phyloP scores from a whole-genome alignment of 2,888 invertebrate genomes.

The Archaeoteleia sp. region DNA sequence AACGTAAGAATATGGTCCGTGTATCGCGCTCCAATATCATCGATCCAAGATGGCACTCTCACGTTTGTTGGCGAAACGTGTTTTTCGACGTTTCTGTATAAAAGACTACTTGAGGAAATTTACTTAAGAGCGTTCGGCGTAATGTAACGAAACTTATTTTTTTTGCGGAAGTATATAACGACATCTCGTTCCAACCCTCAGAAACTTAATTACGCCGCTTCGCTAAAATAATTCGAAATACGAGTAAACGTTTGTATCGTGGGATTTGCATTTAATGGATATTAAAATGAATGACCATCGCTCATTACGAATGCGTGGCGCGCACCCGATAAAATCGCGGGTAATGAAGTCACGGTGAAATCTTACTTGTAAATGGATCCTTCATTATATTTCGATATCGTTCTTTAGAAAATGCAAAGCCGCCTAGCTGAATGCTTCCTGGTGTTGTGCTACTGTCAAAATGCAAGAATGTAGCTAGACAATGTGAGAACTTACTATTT shows the following conservation, averaged over 20 bases:
- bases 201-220: conserved; percentile 69
- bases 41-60: background rate
- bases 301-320: conserved; percentile 72
- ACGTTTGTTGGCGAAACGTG: conserved; percentile 9
- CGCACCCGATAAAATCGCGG: conserved; percentile 69
- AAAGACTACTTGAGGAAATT: conserved; percentile 29
- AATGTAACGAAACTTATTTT: conserved; percentile 43
- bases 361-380: conserved; percentile 74
- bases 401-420: conserved; percentile 60
- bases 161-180: conserved; percentile 48
- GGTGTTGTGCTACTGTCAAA: conserved; percentile 24
- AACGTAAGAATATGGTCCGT: no score
- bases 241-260: conserved; percentile 70
- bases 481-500: no score
- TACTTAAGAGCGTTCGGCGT: conserved; percentile 31
- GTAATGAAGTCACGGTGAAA: conserved; percentile 71
- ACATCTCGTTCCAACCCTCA: conserved; percentile 52
- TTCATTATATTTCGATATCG: conserved; percentile 71
- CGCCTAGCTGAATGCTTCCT: conserved; percentile 33
- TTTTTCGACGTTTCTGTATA: conserved; percentile 20
- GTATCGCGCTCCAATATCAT: no score
- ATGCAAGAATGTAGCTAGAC: no score
- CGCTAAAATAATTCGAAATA: conserved; percentile 71
- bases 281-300: conserved; percentile 74
- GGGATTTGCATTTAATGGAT: conserved; percentile 73